Conservation (phyloP, 92 coral and sea anemone genomes). For the Plumapathes pennacea region DNA sequence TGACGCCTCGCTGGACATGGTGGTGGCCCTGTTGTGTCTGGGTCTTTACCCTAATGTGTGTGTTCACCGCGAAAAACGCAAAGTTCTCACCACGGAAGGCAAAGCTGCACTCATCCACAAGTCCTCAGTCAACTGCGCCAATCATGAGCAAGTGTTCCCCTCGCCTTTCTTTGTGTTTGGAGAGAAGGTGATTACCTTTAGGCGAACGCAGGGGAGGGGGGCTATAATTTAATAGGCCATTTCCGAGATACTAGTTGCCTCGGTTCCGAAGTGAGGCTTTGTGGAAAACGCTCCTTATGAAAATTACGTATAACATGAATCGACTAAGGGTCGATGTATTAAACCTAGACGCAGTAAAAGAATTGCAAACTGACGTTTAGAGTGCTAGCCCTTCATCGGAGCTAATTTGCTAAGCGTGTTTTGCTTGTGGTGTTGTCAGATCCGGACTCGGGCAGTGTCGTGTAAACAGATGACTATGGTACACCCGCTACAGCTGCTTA, state of each 20-base stretch:
- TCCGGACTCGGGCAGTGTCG: conserved; percentile 99
- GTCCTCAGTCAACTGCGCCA: conserved; percentile 94
- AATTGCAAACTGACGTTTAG: too few species aligned
- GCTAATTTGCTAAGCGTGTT: neutral
- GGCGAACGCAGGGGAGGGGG: neutral
- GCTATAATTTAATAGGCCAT: too few species aligned
- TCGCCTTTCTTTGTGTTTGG: conserved; percentile 97
- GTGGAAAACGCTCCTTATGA: too few species aligned
- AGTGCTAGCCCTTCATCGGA: too few species aligned
- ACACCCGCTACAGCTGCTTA: conserved; percentile 82
- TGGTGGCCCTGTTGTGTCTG: conserved; percentile 86
- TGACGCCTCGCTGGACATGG: conserved; percentile 94
- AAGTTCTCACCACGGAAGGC: conserved; percentile 95
- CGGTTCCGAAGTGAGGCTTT: too few species aligned
- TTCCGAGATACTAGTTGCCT: too few species aligned
- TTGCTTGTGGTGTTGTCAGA: conserved; percentile 26
- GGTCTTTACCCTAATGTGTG: conserved; percentile 98
- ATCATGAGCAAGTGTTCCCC: conserved; percentile 95
- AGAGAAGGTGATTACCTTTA: conserved; percentile 87
- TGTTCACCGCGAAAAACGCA: conserved; percentile 92
- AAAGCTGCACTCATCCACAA: conserved; percentile 97
- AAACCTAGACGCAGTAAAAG: too few species aligned
- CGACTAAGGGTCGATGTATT: too few species aligned
- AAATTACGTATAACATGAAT: too few species aligned
- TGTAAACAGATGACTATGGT: conserved; percentile 99